These are phyloP conservation scores for Prinia subflava DNA, from an alignment of 2,113 vertebrate species.

Conservation along the genomic window DNA sequence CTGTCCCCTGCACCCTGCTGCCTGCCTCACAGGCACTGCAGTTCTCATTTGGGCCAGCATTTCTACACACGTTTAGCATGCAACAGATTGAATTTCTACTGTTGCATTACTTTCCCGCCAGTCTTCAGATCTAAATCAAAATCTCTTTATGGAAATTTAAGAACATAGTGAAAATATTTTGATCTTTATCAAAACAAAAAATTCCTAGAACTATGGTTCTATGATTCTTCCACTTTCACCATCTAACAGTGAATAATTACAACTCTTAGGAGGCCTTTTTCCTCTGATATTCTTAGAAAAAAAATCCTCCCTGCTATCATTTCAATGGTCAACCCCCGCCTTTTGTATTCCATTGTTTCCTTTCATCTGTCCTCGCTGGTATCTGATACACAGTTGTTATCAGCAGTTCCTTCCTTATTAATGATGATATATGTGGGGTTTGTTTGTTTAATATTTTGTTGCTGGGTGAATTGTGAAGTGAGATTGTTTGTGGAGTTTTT, in stretches of 20 bases:
- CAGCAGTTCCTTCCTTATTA: conserved; percentile 33
- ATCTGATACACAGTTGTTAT: background rate
- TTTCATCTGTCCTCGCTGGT: background rate
- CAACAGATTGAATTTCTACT: background rate
- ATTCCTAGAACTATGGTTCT: background rate
- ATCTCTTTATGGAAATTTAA: background rate
- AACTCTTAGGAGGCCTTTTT: background rate
- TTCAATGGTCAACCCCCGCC: accelerated
- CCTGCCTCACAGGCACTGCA: background rate
- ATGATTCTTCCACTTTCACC: background rate
- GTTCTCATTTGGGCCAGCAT: background rate
- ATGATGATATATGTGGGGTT: background rate
- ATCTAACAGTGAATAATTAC: background rate
- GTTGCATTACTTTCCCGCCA: background rate
- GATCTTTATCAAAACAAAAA: background rate
- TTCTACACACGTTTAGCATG: background rate
- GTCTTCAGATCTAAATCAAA: background rate
- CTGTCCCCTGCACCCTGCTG: background rate
- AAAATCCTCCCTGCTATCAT: background rate
- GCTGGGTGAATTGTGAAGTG: background rate
- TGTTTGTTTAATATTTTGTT: conserved; percentile 33
- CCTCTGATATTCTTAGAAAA: background rate
- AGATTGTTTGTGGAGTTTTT: conserved; percentile 16
- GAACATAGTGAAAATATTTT: background rate
- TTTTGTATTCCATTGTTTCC: background rate